Conservation (phyloP, 1,140 invertebrate genomes). For the Drosophila obscura region DNA sequence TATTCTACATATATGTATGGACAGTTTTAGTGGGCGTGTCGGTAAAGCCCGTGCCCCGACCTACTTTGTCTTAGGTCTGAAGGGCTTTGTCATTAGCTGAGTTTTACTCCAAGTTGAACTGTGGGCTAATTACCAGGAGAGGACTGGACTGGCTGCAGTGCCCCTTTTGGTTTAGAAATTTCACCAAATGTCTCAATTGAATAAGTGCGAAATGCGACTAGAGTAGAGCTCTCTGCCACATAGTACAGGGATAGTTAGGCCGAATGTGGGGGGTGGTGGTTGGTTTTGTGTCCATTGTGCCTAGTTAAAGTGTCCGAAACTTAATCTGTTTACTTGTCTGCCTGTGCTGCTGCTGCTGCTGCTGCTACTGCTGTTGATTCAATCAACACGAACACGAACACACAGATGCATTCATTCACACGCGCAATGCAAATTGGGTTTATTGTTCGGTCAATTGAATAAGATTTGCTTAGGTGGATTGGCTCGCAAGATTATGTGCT, state of each 20-base stretch:
- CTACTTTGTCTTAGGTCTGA: conserved; percentile 29
- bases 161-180: conserved; percentile 9
- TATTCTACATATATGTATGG: no score
- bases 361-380: conserved; percentile 50
- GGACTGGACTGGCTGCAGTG: conserved; percentile 13
- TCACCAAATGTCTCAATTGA: conserved; percentile 53
- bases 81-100: conserved; percentile 46
- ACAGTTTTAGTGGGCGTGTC: no score
- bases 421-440: conserved; percentile 66
- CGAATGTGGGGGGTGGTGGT: neutral
- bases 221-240: conserved; percentile 31
- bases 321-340: conserved; percentile 62
- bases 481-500: conserved; percentile 10
- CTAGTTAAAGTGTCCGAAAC: conserved; percentile 75
- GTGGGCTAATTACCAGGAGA: conserved; percentile 36
- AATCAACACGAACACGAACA: conserved; percentile 49
- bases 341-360: conserved; percentile 3
- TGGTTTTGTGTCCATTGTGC: conserved; percentile 30
- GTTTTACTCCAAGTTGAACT: conserved; percentile 2
- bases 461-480: conserved; percentile 38
- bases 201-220: conserved; percentile 59
- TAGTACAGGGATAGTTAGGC: conserved; percentile 5
- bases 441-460: conserved; percentile 72
- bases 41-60: conserved; percentile 13
- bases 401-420: conserved; percentile 11